Evolutionary conservation across 2,797 vertebrate genomes (phyloP), one percentile per base, ranked within the genome.

Genomic region (Sebastes itinus): DNA sequence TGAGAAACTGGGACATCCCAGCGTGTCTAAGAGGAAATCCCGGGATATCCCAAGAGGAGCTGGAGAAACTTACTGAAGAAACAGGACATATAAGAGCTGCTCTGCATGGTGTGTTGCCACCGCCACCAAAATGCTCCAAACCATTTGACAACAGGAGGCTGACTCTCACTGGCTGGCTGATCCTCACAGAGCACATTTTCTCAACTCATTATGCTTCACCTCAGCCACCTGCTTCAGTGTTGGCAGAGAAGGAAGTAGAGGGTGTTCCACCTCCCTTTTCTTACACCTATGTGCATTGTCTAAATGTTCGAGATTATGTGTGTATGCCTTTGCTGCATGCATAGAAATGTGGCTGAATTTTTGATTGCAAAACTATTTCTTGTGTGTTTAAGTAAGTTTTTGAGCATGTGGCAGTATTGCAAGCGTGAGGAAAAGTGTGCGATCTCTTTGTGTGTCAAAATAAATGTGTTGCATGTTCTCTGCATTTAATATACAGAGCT

Each of bases 141-240:
- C 49, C 14, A 10, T 61, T 27, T 54, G 23, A 20, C 30, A 30
- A 32, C 59, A 61, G 59, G 58, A 30, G 27, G 38, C 20, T 73
- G 7, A 28, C 27, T 4, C 58, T 75, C 55, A 61, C 35, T 35
- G 78, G 71, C 16, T 46, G 42, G 42, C 49, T 78, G 77, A 78
- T 69, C 54, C 68, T 66, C 75, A 70, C 59, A 13, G 23, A 60
- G 46, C 80, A 69, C 75, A 81, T 69, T 81, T 69, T 76, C 73
- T 76, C 58, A 42, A 69, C 69, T 66, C 30, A 79, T 75, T 68
- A 62, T 54, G 58, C 69, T 62, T 67, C 32, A 54, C 49, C 74
- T 76, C 80, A 69, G 63, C 30, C 73, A 62, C 82, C 67, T 73
- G 60, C 60, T 12, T 54, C 42, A 8, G 3, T 14, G 32, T 46